Conservation (phyloP, 2,888 invertebrate genomes). For the Strigamia transsilvanica region DNA sequence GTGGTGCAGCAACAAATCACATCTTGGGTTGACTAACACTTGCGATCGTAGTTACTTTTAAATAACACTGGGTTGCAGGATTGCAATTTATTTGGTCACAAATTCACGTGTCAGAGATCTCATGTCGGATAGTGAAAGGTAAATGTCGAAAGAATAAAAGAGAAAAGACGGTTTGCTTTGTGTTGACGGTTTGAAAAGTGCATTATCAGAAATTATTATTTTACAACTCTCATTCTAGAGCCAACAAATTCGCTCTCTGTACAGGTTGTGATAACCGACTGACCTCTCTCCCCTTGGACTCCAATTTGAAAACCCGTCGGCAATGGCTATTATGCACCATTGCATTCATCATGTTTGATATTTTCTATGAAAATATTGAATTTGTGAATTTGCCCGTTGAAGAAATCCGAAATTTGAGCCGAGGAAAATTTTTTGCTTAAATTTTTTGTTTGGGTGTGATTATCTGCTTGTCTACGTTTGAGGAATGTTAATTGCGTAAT, state of each 20-base stretch:
- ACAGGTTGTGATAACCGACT: constrained; percentile 6
- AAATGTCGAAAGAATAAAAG: constrained; percentile 17
- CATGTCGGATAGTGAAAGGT: background rate
- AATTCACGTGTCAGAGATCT: too few species aligned
- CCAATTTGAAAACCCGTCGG: constrained; percentile 23
- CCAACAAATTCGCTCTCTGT: constrained; percentile 6
- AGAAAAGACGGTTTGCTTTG: background rate
- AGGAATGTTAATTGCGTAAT: constrained; percentile 12
- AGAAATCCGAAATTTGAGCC: too few species aligned
- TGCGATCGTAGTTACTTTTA: too few species aligned
- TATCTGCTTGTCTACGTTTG: background rate
- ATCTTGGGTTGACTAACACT: too few species aligned
- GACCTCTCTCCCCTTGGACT: constrained; percentile 31
- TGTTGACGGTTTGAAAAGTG: background rate
- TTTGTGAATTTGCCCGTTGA: background rate
- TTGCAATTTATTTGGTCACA: too few species aligned
- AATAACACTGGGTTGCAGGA: too few species aligned
- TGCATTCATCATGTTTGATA: background rate
- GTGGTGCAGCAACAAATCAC: too few species aligned
- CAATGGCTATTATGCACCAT: constrained; percentile 22
- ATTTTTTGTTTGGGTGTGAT: background rate
- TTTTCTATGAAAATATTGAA: constrained; percentile 18
- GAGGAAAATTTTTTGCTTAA: too few species aligned
- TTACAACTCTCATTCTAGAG: constrained; percentile 13
- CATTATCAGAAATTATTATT: constrained; percentile 37